phyloP scores from a whole-genome alignment of 1,140 invertebrate species.

The Drosophila malerkotliana region DNA sequence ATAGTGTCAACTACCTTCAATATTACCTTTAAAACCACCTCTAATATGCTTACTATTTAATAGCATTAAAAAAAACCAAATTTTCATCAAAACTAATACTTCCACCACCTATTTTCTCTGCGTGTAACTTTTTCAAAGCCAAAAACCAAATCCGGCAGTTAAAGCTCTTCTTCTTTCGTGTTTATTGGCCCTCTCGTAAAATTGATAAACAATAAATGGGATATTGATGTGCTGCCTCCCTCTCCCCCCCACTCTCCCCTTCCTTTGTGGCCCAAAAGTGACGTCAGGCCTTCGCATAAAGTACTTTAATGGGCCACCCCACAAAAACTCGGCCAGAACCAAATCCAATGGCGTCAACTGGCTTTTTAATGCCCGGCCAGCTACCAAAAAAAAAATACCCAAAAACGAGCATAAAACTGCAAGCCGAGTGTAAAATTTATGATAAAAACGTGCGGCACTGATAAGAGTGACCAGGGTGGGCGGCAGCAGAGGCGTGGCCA shows the following conservation, averaged over 20 bases:
- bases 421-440: constrained; percentile 76
- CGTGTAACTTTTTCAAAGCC: not conserved
- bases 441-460: constrained; percentile 74
- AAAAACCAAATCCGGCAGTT: not conserved
- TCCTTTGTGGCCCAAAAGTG: constrained; percentile 3
- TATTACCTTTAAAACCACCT: too few species aligned
- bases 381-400: constrained; percentile 3
- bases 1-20: too few species aligned
- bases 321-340: constrained; percentile 25
- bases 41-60: too few species aligned
- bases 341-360: constrained; percentile 31
- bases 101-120: not conserved
- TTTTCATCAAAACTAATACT: too few species aligned
- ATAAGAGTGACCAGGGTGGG: constrained; percentile 51
- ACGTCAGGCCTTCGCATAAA: constrained; percentile 31
- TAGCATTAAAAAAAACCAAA: too few species aligned
- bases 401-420: constrained; percentile 48
- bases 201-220: constrained; percentile 65
- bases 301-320: constrained; percentile 32
- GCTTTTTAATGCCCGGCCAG: constrained; percentile 31
- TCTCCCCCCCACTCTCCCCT: not conserved
- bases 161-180: not conserved
- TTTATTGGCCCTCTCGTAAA: constrained; percentile 53
- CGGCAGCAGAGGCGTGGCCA: not conserved
- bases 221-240: constrained; percentile 10